A percentile compares a stretch with the other conserved stretches of the same genome.
Evolutionary conservation across 2,888 invertebrate genomes (phyloP).

Genomic region (Agonopterix arenella): DNA sequence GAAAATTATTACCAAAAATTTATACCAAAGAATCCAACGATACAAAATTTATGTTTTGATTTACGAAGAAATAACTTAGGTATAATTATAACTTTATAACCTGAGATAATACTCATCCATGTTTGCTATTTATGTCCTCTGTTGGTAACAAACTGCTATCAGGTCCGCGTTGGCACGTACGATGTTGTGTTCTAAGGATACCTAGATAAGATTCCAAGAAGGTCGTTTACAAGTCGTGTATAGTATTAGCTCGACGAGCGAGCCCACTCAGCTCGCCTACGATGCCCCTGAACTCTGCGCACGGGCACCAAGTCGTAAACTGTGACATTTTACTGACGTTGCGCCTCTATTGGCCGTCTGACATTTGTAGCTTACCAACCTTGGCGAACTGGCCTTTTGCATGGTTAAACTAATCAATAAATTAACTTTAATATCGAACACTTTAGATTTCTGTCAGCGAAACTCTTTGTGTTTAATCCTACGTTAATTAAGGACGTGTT

Average conservation of each 20-base stretch:
- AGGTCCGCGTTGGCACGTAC: too few relatives aligned
- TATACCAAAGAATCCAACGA: too few relatives aligned
- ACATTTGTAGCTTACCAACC: slow-evolving; percentile 48
- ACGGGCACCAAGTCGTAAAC: slow-evolving; percentile 51
- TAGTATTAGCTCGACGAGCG: background rate
- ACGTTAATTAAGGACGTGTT: background rate
- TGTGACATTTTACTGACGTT: slow-evolving; percentile 58
- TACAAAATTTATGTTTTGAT: too few relatives aligned
- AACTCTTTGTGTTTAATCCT: background rate
- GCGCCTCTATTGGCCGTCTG: slow-evolving; percentile 44
- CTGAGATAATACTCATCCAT: too few relatives aligned
- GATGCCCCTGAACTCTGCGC: slow-evolving; percentile 47
- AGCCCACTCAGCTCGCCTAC: slow-evolving; percentile 10
- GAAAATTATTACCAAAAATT: too few relatives aligned
- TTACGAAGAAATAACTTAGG: too few relatives aligned
- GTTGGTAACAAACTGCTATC: too few relatives aligned
- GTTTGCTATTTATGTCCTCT: too few relatives aligned
- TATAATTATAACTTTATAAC: too few relatives aligned
- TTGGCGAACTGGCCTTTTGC: slow-evolving; percentile 35
- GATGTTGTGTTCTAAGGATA: background rate
- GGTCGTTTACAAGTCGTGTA: background rate
- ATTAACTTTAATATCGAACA: slow-evolving; percentile 30
- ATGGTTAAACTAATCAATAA: slow-evolving; percentile 28
- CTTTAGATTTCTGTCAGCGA: background rate
- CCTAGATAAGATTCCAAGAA: background rate